Percentiles rank a stretch among this genome's conserved stretches.
phyloP scores from a whole-genome alignment of 2,113 vertebrate genomes.

The Chaenogobius annularis region DNA sequence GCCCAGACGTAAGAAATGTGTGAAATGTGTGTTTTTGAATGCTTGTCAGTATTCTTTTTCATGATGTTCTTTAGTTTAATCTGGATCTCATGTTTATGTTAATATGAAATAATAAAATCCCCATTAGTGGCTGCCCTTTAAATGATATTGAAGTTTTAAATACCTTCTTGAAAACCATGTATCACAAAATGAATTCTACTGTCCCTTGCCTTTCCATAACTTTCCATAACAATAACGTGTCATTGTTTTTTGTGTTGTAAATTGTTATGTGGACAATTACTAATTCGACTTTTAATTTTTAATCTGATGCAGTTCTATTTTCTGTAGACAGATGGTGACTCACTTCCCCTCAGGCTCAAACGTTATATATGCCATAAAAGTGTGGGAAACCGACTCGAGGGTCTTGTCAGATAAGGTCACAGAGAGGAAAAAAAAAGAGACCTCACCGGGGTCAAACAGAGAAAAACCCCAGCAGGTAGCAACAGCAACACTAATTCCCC shows the following conservation, averaged over 20 bases:
- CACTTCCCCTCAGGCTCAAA: slow-evolving; percentile 1
- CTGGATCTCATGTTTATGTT: no score
- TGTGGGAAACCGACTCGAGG: slow-evolving; percentile 22
- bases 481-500: not conserved
- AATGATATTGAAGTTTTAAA: no score
- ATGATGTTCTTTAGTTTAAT: no score
- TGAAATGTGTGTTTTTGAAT: no score
- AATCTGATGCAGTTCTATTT: not conserved
- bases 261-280: not conserved
- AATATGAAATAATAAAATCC: no score
- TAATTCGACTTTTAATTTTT: not conserved
- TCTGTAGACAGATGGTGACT: slow-evolving; percentile 8
- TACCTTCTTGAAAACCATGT: no score
- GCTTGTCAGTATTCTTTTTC: no score
- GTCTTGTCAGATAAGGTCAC: slow-evolving; percentile 29
- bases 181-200: no score
- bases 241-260: not conserved
- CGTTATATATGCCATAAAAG: slow-evolving; percentile 30
- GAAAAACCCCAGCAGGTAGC: slow-evolving; percentile 3
- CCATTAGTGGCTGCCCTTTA: no score
- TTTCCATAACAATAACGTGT: not conserved
- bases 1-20: no score
- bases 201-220: not conserved
- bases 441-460: slow-evolving; percentile 26
- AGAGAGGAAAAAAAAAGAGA: not conserved